Evolutionary conservation across 1,140 invertebrate genomes (phyloP), one percentile per base, ranked within the genome.

Genomic region (Acromyrmex echinatior): DNA sequence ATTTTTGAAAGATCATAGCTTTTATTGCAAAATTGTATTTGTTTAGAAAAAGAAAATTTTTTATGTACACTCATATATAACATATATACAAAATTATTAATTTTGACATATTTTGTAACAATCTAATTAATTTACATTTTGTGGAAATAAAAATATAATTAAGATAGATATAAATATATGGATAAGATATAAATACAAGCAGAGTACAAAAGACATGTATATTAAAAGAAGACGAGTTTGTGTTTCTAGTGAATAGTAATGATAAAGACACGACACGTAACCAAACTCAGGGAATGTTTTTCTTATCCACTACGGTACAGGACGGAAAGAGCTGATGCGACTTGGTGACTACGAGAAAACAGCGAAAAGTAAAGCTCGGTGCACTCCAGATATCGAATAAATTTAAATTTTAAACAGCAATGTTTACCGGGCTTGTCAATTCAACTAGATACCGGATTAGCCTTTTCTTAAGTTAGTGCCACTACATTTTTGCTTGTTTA

Each of bases 401-500:
- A 92, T 92, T 92, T 92, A 87, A 92, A 92, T 91, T 92, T 92
- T 87, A 92, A 92, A 92, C 92, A 65, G 81, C 86, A 81, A 86
- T 78, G 87, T 92, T 91, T 87, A 91, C 88, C 76, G 60, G 82
- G 76, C 58, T 68, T 86, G 82, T 56, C 88, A 77, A 88, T 88
- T 90, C 90, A 84, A 91, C 90, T 73, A 74, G 81, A 85, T 76
- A 88, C 73, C 16, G 87, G 86, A 91, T 91, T 91, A 90, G 82
- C 86, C 86, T 82, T 88, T 90, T 76, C 71, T 78, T 81, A 58
- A 74, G 49, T 77, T 74, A 70, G 49, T 81, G 77, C 56, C 51
- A 21, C n/a, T 65, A 76, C 49, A 7, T 62, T 76, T 60, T 60
- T 68, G 9, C n/a, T 68, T 6, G 25, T n/a, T 31, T 28, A 39